Evolutionary conservation across 2,888 invertebrate species (phyloP).

Genomic region (Buathra laborator): DNA sequence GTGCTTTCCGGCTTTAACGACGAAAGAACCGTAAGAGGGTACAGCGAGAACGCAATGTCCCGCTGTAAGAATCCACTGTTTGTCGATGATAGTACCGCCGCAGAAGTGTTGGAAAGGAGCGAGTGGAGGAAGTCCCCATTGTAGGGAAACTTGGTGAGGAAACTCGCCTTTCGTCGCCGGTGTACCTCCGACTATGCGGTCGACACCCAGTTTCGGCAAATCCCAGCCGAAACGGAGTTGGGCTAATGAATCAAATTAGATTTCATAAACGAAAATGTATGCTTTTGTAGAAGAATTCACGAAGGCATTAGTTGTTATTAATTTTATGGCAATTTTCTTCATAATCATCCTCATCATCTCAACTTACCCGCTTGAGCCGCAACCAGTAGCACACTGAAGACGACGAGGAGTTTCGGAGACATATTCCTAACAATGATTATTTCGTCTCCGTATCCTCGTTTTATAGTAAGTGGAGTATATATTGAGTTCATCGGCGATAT

Average conservation of each 20-base stretch:
- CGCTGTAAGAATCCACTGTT: slow-evolving; percentile 85
- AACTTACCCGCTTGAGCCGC: slow-evolving; percentile 72
- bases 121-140: slow-evolving; percentile 76
- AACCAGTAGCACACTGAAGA: slow-evolving; percentile 67
- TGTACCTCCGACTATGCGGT: slow-evolving; percentile 74
- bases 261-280: neutral
- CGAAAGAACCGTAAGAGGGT: slow-evolving; percentile 77
- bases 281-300: neutral
- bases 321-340: neutral
- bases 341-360: no score
- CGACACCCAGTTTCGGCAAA: slow-evolving; percentile 49
- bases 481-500: slow-evolving; percentile 40
- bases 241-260: neutral
- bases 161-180: slow-evolving; percentile 83
- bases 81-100: slow-evolving; percentile 84
- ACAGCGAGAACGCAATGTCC: slow-evolving; percentile 82
- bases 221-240: slow-evolving; percentile 66
- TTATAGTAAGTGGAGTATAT: slow-evolving; percentile 36
- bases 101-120: slow-evolving; percentile 82
- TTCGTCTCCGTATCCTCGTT: slow-evolving; percentile 3
- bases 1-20: slow-evolving; percentile 86
- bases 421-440: slow-evolving; percentile 59
- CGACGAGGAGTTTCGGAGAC: slow-evolving; percentile 69
- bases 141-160: slow-evolving; percentile 85
- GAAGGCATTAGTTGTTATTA: neutral